Evolutionary conservation across 1,140 invertebrate genomes (phyloP).

Genomic region (Oreohelix idahoensis): DNA sequence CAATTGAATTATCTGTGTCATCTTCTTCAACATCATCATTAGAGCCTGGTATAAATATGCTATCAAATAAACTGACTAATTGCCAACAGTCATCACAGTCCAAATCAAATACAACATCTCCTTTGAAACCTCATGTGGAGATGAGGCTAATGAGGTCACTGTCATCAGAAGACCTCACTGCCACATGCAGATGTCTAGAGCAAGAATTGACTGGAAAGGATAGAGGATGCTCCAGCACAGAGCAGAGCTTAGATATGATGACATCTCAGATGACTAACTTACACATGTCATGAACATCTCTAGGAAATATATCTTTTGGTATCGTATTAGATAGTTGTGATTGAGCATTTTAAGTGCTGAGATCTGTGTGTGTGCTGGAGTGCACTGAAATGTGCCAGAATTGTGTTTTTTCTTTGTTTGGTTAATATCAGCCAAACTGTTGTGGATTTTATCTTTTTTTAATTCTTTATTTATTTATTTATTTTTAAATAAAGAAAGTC

Average conservation of each 20-base stretch:
- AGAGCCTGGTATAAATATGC: neutral
- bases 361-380: no score
- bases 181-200: neutral
- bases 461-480: no score
- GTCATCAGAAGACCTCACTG: conserved; percentile 18
- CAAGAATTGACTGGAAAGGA: neutral
- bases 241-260: conserved; percentile 20
- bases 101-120: conserved; percentile 37
- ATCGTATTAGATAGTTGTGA: no score
- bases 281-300: conserved; percentile 26
- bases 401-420: no score
- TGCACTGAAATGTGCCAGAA: no score
- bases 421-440: no score
- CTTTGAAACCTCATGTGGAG: conserved; percentile 20
- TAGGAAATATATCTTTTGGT: no score
- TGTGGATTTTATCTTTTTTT: no score
- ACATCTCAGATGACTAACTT: conserved; percentile 38
- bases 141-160: conserved; percentile 4
- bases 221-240: neutral
- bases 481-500: no score
- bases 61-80: neutral
- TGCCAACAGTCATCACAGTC: neutral
- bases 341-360: no score
- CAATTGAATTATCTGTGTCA: neutral
- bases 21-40: neutral